Evolutionary conservation across 2,797 vertebrate species (phyloP).

Genomic region (Danio choprae): DNA sequence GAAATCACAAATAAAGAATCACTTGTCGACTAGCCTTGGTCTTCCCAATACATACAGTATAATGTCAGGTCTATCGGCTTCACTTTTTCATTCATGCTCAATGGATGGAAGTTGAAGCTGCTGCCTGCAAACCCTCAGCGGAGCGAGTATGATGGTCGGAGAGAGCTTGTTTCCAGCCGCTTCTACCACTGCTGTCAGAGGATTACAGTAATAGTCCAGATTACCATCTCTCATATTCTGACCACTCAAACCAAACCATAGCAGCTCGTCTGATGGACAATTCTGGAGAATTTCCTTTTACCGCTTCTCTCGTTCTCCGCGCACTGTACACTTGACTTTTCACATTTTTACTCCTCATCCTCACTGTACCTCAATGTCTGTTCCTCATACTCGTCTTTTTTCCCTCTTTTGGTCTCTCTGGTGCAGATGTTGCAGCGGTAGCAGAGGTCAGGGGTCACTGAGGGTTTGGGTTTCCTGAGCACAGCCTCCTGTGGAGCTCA

Average conservation of each 20-base stretch:
- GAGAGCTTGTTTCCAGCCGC: constrained; percentile 42
- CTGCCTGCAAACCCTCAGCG: constrained; percentile 14
- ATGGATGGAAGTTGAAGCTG: neutral
- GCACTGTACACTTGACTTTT: constrained; percentile 11
- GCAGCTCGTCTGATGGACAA: neutral
- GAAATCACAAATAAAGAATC: neutral
- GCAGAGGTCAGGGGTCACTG: constrained; percentile 73
- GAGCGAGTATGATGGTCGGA: constrained; percentile 8
- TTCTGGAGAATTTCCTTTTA: neutral
- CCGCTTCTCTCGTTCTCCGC: neutral
- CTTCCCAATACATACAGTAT: neutral
- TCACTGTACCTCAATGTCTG: constrained; percentile 16
- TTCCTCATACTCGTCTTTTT: constrained; percentile 20
- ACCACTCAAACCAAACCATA: constrained; percentile 11
- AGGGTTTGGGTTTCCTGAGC: constrained; percentile 78
- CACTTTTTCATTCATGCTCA: neutral
- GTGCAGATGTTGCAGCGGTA: constrained; percentile 74
- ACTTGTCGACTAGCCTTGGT: neutral
- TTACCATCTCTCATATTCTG: constrained; percentile 2
- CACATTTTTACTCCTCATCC: neutral
- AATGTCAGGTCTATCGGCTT: neutral
- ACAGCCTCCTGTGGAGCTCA: constrained; percentile 66
- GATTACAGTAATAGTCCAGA: constrained; percentile 20
- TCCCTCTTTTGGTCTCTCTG: constrained; percentile 24
- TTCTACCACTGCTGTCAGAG: constrained; percentile 22